Conservation (phyloP, 2,113 vertebrate species). For the Salvelinus namaycush region DNA sequence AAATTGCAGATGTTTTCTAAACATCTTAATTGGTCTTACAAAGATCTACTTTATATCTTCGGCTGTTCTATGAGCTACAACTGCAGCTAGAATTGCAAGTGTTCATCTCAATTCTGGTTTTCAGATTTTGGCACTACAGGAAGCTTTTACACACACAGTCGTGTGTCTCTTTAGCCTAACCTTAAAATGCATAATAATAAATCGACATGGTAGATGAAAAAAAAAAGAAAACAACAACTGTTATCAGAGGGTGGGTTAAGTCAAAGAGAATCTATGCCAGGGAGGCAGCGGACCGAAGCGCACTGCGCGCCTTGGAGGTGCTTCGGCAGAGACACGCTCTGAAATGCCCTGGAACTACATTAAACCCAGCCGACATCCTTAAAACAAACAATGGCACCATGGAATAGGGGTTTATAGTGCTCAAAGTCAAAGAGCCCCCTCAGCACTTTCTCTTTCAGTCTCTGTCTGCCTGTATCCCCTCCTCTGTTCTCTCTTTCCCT, state of each 20-base stretch:
- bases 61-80: neutral
- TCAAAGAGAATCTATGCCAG: slow-evolving; percentile 36
- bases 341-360: slow-evolving; percentile 68
- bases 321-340: slow-evolving; percentile 60
- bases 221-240: neutral
- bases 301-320: slow-evolving; percentile 63
- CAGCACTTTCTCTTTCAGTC: slow-evolving; percentile 61
- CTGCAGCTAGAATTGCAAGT: too few species aligned
- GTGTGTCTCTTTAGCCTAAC: too few species aligned
- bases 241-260: slow-evolving; percentile 29
- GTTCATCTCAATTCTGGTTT: too few species aligned
- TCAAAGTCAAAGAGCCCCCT: slow-evolving; percentile 70
- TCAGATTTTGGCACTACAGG: too few species aligned
- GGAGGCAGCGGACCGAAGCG: neutral
- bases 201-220: slow-evolving; percentile 1
- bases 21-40: slow-evolving; percentile 13
- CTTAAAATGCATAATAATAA: too few species aligned
- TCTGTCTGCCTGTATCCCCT: slow-evolving; percentile 21
- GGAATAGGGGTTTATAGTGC: slow-evolving; percentile 69
- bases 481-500: neutral
- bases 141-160: too few species aligned
- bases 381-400: slow-evolving; percentile 71
- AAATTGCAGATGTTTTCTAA: slow-evolving; percentile 36
- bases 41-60: neutral
- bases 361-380: slow-evolving; percentile 65